Percentiles rank a stretch among this genome's conserved stretches.
Evolutionary conservation across 2,797 vertebrate genomes (phyloP).

Genomic region (Poecilia gillii): DNA sequence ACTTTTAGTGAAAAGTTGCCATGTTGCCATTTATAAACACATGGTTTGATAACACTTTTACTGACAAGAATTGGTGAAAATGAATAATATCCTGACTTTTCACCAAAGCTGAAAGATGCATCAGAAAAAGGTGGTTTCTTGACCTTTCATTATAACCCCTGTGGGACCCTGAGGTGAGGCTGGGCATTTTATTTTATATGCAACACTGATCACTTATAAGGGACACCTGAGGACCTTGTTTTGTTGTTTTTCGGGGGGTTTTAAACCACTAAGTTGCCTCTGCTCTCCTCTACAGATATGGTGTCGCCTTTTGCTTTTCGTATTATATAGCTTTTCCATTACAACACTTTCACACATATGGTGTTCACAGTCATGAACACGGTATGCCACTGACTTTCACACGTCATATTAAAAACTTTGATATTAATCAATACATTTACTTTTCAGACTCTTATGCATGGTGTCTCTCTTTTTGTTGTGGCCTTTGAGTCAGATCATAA

Average conservation of each 20-base stretch:
- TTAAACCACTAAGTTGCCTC: not conserved
- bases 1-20: not conserved
- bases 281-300: not conserved
- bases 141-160: not conserved
- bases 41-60: not conserved
- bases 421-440: not conserved
- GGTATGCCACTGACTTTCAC: not conserved
- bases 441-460: not conserved
- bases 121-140: not conserved
- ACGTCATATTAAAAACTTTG: not conserved
- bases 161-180: not conserved
- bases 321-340: not conserved
- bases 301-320: not conserved
- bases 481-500: not conserved
- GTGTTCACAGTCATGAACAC: not conserved
- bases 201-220: not conserved
- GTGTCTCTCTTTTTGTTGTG: not conserved
- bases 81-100: not conserved
- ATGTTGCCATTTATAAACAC: not conserved
- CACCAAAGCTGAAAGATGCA: not conserved
- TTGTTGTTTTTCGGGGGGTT: not conserved
- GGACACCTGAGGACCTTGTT: not conserved
- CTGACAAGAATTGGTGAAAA: too few relatives aligned
- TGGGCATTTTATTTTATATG: not conserved
- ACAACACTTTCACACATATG: not conserved